Conservation (phyloP, 2,888 invertebrate genomes). For the Caenorhabditis virilis region DNA sequence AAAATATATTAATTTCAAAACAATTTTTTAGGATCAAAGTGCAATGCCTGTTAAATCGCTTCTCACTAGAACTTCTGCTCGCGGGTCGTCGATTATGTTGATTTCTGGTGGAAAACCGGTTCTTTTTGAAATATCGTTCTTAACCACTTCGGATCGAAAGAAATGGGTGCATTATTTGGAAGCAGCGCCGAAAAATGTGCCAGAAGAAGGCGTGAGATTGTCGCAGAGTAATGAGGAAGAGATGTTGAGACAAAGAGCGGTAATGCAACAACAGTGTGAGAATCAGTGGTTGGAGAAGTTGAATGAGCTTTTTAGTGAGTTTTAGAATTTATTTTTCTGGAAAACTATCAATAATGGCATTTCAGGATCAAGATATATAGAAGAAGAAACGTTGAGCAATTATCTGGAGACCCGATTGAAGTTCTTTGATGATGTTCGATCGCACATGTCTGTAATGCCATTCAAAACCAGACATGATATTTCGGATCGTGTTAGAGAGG, state of each 20-base stretch:
- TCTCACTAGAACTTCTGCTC: constrained; percentile 38
- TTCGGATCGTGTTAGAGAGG: constrained; percentile 40
- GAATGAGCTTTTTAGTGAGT: constrained; percentile 35
- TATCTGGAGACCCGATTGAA: constrained; percentile 35
- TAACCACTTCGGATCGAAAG: constrained; percentile 35
- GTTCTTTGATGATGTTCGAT: constrained; percentile 36
- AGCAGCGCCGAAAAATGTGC: constrained; percentile 33
- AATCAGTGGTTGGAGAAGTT: constrained; percentile 39
- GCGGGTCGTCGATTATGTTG: constrained; percentile 44
- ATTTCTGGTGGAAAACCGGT: constrained; percentile 41
- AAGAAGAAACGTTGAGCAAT: constrained; percentile 30
- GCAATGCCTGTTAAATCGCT: constrained; percentile 40
- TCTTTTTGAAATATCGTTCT: constrained; percentile 46
- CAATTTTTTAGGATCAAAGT: constrained; percentile 36
- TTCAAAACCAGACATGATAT: constrained; percentile 40
- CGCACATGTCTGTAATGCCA: constrained; percentile 30
- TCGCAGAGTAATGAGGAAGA: constrained; percentile 20
- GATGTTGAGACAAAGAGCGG: constrained; percentile 15
- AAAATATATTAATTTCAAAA: background rate
- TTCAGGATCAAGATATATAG: constrained; percentile 20
- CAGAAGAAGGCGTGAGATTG: constrained; percentile 20
- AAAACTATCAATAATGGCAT: background rate
- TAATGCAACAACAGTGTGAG: constrained; percentile 37
- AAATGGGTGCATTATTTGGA: constrained; percentile 49
- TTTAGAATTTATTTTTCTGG: background rate